phyloP scores from a whole-genome alignment of 2,113 vertebrate species.

The Lycaon pictus region DNA sequence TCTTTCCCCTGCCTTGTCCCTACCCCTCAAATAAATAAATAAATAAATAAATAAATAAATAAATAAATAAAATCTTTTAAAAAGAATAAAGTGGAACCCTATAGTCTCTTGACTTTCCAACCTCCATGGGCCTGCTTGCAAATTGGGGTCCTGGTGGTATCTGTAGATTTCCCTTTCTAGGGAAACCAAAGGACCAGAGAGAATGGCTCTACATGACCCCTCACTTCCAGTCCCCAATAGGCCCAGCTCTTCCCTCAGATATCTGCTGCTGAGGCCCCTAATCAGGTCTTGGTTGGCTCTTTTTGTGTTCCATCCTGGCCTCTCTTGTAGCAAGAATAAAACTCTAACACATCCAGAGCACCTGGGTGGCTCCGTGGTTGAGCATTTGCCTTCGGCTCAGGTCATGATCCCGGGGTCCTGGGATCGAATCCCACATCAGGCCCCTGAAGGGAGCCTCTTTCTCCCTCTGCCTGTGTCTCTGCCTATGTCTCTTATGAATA shows the following conservation, averaged over 20 bases:
- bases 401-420: too few relatives aligned
- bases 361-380: too few relatives aligned
- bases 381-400: too few relatives aligned
- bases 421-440: too few relatives aligned
- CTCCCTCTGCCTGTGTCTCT: too few relatives aligned
- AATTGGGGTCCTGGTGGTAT: background rate
- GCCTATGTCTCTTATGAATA: too few relatives aligned
- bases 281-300: background rate
- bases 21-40: background rate
- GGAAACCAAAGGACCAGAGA: background rate
- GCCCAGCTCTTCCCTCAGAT: background rate
- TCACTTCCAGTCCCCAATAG: background rate
- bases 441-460: too few relatives aligned
- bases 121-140: background rate
- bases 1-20: background rate
- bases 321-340: background rate
- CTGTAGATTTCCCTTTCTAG: background rate
- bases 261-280: fast-evolving
- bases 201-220: fast-evolving
- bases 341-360: background rate
- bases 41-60: too few relatives aligned
- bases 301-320: background rate
- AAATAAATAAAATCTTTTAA: too few relatives aligned
- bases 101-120: background rate
- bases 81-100: background rate